Conservation (phyloP, 1,140 invertebrate genomes). For the Cryptotermes secundus region DNA sequence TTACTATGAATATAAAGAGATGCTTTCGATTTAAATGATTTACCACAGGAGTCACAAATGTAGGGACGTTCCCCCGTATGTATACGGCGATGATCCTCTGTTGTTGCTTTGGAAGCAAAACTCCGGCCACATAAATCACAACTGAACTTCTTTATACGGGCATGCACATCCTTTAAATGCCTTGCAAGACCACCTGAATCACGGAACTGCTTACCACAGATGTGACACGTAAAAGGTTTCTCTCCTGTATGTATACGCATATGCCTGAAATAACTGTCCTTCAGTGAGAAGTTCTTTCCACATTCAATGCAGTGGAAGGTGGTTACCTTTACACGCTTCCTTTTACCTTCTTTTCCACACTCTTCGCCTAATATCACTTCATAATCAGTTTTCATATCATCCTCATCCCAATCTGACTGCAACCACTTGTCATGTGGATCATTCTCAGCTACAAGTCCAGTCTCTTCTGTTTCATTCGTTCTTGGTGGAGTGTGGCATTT, state of each 20-base stretch:
- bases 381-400: neutral
- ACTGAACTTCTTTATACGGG: conserved; percentile 57
- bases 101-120: conserved; percentile 54
- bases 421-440: neutral
- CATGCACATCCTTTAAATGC: conserved; percentile 64
- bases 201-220: conserved; percentile 59
- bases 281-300: conserved; percentile 22
- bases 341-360: neutral
- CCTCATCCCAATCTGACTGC: neutral
- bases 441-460: neutral
- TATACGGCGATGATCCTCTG: conserved; percentile 58
- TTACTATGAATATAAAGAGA: conserved; percentile 57
- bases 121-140: conserved; percentile 56
- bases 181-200: conserved; percentile 61
- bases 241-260: conserved; percentile 55
- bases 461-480: neutral
- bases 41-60: conserved; percentile 59
- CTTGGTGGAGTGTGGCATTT: neutral
- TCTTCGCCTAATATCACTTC: neutral
- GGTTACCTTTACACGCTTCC: neutral
- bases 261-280: conserved; percentile 46
- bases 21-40: conserved; percentile 55
- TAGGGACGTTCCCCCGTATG: conserved; percentile 64
- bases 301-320: conserved; percentile 26
- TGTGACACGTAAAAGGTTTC: conserved; percentile 44